Evolutionary conservation across 1,140 invertebrate species (phyloP), one percentile per base, ranked within the genome.

Genomic region (Episyrphus balteatus): DNA sequence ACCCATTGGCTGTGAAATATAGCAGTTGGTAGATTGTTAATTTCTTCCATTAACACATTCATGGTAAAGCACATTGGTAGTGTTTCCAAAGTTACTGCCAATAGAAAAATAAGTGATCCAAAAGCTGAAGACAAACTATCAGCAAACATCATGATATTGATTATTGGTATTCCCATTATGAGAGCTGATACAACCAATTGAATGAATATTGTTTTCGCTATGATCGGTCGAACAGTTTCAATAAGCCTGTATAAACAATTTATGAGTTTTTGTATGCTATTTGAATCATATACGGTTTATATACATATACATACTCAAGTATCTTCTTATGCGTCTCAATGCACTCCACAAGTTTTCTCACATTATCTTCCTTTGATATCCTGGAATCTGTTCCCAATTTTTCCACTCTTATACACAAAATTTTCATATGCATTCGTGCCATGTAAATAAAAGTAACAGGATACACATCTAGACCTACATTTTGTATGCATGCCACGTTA

Each of bases 61-160:
- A 54, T 54, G 38, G 51, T 55, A 17, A 58, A 59, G 45, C 57
- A 59, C 14, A 51, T 50, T 0, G 57, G 57, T 19, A 55, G 51
- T 14, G 50, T 54, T 43, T 59, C 50, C 15, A 59, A 48, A 3
- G 51, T 47, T 2, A 56, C 52, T 7, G 57, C 56, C 17, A 54
- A 21, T 11, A 59, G 33, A 18, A 55, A 59, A 7, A 58, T 50
- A 11, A 44, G 50, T 3, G 52, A 59, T 1, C 50, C 54, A 15
- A 59, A 46, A 18, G 46, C 49, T 0, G 52, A 42, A 8, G 57
- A 52, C 17, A 53, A 46, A 14, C 55, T 38, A 0, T 34, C 52
- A 13, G 57, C 54, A n/a, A 58, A 59, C 2, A 59, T 50, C 11
- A 58, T 48, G 14, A 59, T 55, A 12, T 59, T 59, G 9, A 59